Conservation (phyloP, 2,113 vertebrate species). For the Peromyscus maniculatus region DNA sequence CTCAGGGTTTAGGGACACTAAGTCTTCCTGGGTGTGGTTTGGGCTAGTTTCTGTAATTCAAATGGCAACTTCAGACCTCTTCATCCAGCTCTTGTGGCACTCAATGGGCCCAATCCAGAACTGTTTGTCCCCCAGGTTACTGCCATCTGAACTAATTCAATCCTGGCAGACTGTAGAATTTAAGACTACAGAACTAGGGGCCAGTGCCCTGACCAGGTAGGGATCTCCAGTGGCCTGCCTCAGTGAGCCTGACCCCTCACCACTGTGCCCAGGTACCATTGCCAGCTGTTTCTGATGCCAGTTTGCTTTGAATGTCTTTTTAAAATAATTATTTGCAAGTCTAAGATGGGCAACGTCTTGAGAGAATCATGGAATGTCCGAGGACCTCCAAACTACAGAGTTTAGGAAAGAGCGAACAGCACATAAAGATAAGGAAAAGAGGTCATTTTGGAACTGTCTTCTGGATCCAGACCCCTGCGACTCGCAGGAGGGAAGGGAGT, state of each 20-base stretch:
- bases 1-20: fast-evolving
- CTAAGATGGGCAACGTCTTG: neutral
- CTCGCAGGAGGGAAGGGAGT: neutral
- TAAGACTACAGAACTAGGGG: neutral
- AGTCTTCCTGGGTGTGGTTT: neutral
- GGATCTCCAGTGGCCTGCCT: neutral
- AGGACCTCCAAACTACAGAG: neutral
- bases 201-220: fast-evolving
- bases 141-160: neutral
- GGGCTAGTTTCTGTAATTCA: neutral
- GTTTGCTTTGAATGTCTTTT: neutral
- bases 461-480: neutral
- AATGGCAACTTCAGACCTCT: neutral
- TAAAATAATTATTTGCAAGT: neutral
- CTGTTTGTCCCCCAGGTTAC: neutral
- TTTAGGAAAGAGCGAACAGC: neutral
- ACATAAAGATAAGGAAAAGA: neutral
- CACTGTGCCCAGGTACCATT: neutral
- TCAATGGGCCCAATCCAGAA: neutral
- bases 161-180: neutral
- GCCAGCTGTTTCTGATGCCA: neutral
- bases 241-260: fast-evolving
- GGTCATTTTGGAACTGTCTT: conserved; percentile 8
- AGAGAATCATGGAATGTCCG: neutral
- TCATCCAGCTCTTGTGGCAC: neutral